These are phyloP conservation scores for Calidris pugnax DNA, from an alignment of 2,113 vertebrate species.

Conservation along the genomic window DNA sequence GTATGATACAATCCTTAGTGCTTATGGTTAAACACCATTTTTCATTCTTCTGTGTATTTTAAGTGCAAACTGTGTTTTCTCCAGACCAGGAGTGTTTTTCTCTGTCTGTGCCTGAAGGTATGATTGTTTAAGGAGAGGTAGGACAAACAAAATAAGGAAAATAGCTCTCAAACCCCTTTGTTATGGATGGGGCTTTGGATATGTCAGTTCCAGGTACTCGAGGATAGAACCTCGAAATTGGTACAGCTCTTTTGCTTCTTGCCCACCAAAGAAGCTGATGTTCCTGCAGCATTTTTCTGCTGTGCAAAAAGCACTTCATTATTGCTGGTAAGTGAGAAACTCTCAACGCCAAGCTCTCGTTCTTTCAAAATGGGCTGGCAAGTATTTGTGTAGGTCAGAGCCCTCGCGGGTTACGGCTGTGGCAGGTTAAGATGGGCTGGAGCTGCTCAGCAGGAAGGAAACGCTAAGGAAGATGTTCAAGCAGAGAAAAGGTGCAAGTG, in stretches of 20 bases:
- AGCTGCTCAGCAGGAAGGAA: not conserved
- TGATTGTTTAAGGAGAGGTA: not conserved
- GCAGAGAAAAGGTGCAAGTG: not conserved
- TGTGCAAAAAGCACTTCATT: not conserved
- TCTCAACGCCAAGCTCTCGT: not conserved
- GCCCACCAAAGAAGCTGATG: not conserved
- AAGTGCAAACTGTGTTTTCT: not conserved
- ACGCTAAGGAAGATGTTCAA: not conserved
- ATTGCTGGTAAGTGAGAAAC: not conserved
- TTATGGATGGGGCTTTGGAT: not conserved
- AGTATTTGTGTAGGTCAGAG: not conserved
- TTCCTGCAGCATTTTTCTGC: not conserved
- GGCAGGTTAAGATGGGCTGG: accelerated
- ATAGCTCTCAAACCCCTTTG: not conserved
- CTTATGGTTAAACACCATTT: not conserved
- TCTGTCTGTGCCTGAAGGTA: not conserved
- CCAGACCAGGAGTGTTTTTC: not conserved
- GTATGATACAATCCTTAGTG: accelerated
- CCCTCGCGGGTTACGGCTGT: accelerated
- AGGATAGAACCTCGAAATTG: not conserved
- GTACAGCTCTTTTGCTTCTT: not conserved
- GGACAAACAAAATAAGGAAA: not conserved
- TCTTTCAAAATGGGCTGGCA: not conserved
- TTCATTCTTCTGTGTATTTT: not conserved
- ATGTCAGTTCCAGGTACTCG: not conserved